Evolutionary conservation across 2,888 invertebrate species (phyloP), one percentile per base, ranked within the genome.

Genomic region (Melitaea athalia): DNA sequence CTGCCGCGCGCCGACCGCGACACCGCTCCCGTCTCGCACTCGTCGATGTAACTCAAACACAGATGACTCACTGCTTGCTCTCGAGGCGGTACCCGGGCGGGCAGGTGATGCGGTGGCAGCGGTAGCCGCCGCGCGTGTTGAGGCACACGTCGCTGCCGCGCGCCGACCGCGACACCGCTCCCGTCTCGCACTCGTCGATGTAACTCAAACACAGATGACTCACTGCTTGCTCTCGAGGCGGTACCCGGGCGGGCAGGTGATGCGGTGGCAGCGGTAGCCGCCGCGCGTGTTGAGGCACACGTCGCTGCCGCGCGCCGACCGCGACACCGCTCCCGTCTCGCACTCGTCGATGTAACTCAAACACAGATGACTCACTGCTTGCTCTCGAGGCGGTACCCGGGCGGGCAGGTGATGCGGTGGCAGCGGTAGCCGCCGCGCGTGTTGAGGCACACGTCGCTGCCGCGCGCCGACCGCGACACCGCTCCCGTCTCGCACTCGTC

Each of bases 231-330:
- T 74, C 60, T 76, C 72, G 38, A 95, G 94, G 43, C 95, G 90
- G 84, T 99, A 99, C 45, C 98, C 97, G 0, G 93, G 84, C 0
- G 98, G 98, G 82, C 99, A 99, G 17, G 94, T 90, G 74, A 99
- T 96, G 3, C 94, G 93, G 72, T 97, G 96, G 82, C 99, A 99
- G 71, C 96, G 95, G 86, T 94, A 97, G 50, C 96, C 94, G 0
- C 99, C 99, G 53, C 97, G 92, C 0, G 96, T 97, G 87, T 99
- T 99, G 64, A 98, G 95, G 81, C 99, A 99, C 12, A 97, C 94
- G 64, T 90, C 85, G 15, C 86, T 88, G 0, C 82, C 78, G 0
- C 85, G 84, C 69, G 96, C 95, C 65, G 95, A n/a, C n/a, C n/a
- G n/a, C n/a, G n/a, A 94, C 0, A 93, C 81, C 0, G 91, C 95